Evolutionary conservation across 2,797 vertebrate species (phyloP).

Genomic region (Garrulus glandarius): DNA sequence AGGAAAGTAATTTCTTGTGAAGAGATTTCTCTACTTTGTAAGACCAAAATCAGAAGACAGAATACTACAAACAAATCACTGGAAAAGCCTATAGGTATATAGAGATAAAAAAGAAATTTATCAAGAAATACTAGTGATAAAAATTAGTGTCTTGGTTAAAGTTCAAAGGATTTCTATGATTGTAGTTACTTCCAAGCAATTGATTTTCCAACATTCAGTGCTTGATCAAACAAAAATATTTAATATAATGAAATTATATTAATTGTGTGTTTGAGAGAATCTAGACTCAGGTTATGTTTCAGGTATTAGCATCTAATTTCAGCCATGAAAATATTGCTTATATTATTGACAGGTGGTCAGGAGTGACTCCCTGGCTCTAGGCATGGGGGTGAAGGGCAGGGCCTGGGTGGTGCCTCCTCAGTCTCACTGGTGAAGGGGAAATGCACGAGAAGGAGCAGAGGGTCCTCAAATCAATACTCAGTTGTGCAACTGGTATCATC

Average conservation of each 20-base stretch:
- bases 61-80: neutral
- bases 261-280: neutral
- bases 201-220: neutral
- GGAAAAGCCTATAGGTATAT: neutral
- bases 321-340: neutral
- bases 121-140: neutral
- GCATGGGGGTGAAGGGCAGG: neutral
- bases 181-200: neutral
- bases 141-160: neutral
- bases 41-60: neutral
- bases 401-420: neutral
- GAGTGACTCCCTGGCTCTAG: neutral
- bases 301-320: neutral
- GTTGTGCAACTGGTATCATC: neutral
- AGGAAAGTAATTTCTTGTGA: neutral
- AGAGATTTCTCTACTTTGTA: neutral
- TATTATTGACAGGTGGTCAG: neutral
- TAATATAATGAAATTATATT: neutral
- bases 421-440: neutral
- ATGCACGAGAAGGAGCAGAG: neutral
- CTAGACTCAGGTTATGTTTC: neutral
- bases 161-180: neutral
- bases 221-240: neutral
- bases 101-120: neutral
- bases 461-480: neutral